Conservation (phyloP, 2,113 vertebrate species). For the Nerophis lumbriciformis region DNA sequence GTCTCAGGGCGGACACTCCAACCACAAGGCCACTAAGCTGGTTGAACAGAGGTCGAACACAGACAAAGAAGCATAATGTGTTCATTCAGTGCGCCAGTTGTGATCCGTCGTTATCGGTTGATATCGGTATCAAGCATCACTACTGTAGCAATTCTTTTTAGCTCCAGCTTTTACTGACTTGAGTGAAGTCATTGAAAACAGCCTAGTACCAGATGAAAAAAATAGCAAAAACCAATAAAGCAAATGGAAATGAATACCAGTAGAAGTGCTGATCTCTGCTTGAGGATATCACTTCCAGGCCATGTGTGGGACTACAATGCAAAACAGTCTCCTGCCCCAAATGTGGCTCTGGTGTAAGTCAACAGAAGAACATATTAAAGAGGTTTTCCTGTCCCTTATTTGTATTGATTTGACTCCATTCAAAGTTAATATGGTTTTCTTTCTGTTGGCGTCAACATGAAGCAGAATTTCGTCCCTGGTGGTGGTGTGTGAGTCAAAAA, state of each 20-base stretch:
- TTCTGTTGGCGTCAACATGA: not conserved
- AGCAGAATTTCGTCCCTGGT: not conserved
- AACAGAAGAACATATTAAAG: not conserved
- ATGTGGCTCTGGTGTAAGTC: not conserved
- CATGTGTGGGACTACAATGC: not conserved
- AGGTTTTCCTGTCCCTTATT: conserved; percentile 4
- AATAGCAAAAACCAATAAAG: not conserved
- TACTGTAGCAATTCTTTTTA: too few species aligned
- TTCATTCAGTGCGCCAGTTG: too few species aligned
- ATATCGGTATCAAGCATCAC: too few species aligned
- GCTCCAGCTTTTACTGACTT: not conserved
- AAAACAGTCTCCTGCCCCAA: not conserved
- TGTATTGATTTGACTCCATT: conserved; percentile 3
- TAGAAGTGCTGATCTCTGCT: conserved; percentile 2
- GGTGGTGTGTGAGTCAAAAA: conserved; percentile 2
- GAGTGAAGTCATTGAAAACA: not conserved
- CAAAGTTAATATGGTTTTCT: not conserved
- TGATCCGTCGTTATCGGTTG: too few species aligned
- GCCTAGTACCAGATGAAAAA: not conserved
- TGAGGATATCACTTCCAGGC: not conserved
- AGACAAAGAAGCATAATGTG: too few species aligned
- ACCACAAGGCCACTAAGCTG: too few species aligned
- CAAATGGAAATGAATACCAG: not conserved
- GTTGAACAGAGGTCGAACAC: too few species aligned
- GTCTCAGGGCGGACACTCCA: too few species aligned